These are phyloP conservation scores for Cataglyphis cursor DNA, from an alignment of 2,888 invertebrate genomes.

Conservation along the genomic window DNA sequence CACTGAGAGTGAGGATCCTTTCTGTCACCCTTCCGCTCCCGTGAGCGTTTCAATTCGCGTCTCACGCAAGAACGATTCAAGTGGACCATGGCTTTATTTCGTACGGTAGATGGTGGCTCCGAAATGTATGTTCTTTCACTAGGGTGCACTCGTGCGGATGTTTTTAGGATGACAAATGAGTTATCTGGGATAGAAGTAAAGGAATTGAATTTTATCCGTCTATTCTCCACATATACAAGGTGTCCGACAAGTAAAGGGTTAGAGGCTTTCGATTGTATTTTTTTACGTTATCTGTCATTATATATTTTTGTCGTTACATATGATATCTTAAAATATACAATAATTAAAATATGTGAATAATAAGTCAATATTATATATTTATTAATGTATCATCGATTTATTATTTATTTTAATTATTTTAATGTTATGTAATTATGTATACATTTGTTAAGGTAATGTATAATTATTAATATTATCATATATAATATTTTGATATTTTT, in stretches of 20 bases:
- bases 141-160: neutral
- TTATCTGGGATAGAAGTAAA: conserved; percentile 7
- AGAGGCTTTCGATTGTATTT: neutral
- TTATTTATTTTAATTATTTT: neutral
- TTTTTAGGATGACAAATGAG: conserved; percentile 5
- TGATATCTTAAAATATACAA: too few species aligned
- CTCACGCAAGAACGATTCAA: conserved; percentile 29
- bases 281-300: neutral
- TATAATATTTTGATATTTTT: neutral
- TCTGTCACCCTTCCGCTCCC: conserved; percentile 8
- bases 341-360: neutral
- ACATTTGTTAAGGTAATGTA: neutral
- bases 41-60: conserved; percentile 21
- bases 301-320: neutral
- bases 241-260: neutral
- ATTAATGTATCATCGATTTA: neutral
- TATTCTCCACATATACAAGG: neutral
- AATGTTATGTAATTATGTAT: neutral
- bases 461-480: neutral
- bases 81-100: conserved; percentile 26
- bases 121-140: conserved; percentile 21
- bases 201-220: neutral
- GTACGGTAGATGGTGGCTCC: neutral
- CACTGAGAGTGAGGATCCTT: neutral
- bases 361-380: too few species aligned